A percentile compares a stretch with the other conserved stretches of the same genome.
These are phyloP conservation scores for Semaprochilodus insignis DNA, from an alignment of 2,797 vertebrate species.

Conservation along the genomic window DNA sequence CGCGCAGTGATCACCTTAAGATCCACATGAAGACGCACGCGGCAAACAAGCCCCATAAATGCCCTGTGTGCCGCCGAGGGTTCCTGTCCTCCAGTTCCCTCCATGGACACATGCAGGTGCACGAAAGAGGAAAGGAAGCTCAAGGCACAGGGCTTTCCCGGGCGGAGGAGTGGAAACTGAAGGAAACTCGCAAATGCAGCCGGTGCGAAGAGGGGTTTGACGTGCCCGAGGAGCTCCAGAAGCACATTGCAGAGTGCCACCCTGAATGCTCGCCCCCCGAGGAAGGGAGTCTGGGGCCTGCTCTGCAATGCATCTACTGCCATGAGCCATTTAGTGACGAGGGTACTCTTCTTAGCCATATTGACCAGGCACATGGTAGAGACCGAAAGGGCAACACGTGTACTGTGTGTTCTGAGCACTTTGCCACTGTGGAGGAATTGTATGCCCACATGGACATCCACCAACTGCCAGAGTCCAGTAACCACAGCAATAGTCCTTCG, in stretches of 20 bases:
- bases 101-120: conserved; percentile 99
- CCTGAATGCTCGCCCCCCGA: conserved; percentile 95
- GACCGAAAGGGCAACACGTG: conserved; percentile 91
- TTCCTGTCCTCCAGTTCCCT: conserved; percentile 97
- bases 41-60: conserved; percentile 99
- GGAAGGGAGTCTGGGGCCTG: conserved; percentile 84
- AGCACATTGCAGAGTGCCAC: conserved; percentile 97
- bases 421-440: conserved; percentile 93
- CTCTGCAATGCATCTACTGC: conserved; percentile 96
- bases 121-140: conserved; percentile 93
- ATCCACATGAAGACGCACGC: conserved; percentile 99
- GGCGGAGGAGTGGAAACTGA: conserved; percentile 94
- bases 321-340: conserved; percentile 96
- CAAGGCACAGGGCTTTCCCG: conserved; percentile 84
- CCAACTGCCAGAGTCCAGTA: conserved; percentile 96
- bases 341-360: conserved; percentile 91
- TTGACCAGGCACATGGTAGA: conserved; percentile 91
- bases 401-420: conserved; percentile 94
- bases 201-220: conserved; percentile 98
- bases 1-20: conserved; percentile 97
- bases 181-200: conserved; percentile 96
- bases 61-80: conserved; percentile 95
- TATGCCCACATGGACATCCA: conserved; percentile 98
- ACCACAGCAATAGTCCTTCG: conserved; percentile 97
- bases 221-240: conserved; percentile 96